Percentiles rank a stretch among this genome's conserved stretches.
Conservation (phyloP, 2,797 vertebrate species). For the Syndactyla subalaris region DNA sequence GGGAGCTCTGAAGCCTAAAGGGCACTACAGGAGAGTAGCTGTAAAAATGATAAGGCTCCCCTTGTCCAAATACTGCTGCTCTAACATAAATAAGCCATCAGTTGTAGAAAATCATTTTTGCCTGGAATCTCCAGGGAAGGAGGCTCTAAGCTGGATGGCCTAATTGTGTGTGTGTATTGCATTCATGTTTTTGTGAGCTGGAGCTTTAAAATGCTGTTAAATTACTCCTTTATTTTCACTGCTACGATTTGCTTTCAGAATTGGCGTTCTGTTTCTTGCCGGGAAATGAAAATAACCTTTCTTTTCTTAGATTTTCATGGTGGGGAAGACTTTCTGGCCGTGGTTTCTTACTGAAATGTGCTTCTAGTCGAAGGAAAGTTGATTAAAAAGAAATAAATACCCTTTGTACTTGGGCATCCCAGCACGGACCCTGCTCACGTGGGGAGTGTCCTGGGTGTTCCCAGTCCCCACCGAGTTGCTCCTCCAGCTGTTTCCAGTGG, state of each 20-base stretch:
- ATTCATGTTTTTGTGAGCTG: not conserved
- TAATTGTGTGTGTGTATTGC: not conserved
- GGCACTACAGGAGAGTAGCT: conserved; percentile 55
- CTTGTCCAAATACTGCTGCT: conserved; percentile 54
- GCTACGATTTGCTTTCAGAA: not conserved
- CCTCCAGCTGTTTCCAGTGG: not conserved
- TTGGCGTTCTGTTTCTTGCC: not conserved
- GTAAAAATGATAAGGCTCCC: conserved; percentile 50
- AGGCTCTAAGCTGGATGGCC: not conserved
- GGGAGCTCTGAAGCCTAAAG: conserved; percentile 62
- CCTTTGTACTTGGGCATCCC: not conserved
- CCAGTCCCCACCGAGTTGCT: fast-evolving
- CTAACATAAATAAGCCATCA: conserved; percentile 45
- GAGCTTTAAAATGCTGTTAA: not conserved
- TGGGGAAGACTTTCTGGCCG: not conserved
- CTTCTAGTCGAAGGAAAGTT: not conserved
- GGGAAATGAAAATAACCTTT: not conserved
- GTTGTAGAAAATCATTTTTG: conserved; percentile 20
- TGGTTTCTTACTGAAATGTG: not conserved
- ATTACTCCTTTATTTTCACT: not conserved
- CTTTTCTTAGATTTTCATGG: not conserved
- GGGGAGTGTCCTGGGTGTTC: not conserved
- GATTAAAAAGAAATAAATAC: not conserved
- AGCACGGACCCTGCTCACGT: not conserved
- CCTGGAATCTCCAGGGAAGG: not conserved